These are phyloP conservation scores for Danio tinwini DNA, from an alignment of 2,797 vertebrate species.

Conservation along the genomic window DNA sequence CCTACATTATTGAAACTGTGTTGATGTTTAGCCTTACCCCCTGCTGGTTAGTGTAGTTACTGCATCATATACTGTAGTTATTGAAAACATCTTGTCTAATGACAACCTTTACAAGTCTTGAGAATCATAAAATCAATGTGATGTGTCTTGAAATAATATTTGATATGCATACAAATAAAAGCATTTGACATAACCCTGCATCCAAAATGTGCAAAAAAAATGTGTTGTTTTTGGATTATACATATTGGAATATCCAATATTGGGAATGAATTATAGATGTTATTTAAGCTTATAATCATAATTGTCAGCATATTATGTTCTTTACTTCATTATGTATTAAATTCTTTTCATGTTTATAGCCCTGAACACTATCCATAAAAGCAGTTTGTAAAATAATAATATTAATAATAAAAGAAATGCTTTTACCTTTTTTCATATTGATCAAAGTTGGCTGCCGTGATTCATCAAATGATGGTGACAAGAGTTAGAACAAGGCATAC, in stretches of 20 bases:
- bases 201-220: too few relatives aligned
- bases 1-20: slow-evolving; percentile 2
- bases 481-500: background rate
- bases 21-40: background rate
- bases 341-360: background rate
- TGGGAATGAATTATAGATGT: too few relatives aligned
- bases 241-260: too few relatives aligned
- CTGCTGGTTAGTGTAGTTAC: background rate
- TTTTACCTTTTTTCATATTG: background rate
- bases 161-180: too few relatives aligned
- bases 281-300: background rate
- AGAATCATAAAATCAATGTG: too few relatives aligned
- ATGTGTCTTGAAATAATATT: too few relatives aligned
- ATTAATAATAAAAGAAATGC: background rate
- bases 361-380: background rate
- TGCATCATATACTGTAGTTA: background rate
- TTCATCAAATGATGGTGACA: background rate
- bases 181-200: too few relatives aligned
- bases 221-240: too few relatives aligned
- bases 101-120: background rate
- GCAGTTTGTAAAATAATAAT: background rate
- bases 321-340: background rate
- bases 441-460: background rate
- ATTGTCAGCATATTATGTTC: too few relatives aligned
- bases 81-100: background rate